These are phyloP conservation scores for Drosophila sordidula DNA, from an alignment of 2,888 invertebrate species.

Conservation along the genomic window DNA sequence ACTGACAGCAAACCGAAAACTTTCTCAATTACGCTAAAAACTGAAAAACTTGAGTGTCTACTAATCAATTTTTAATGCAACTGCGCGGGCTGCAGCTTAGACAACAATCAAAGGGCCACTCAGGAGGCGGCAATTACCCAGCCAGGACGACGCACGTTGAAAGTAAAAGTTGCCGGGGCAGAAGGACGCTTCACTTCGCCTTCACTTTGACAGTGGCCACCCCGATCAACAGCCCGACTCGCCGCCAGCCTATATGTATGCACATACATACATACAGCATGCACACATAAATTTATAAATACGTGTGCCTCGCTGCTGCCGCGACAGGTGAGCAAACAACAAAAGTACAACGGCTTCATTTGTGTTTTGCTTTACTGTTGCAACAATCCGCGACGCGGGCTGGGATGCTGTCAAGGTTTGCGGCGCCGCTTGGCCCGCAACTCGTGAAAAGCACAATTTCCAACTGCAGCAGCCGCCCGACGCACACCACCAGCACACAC, in stretches of 20 bases:
- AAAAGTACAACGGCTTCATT: constrained; percentile 46
- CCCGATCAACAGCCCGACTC: too few species aligned
- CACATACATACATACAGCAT: background rate
- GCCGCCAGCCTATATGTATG: too few species aligned
- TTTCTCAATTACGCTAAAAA: constrained; percentile 50
- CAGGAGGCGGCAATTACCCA: constrained; percentile 36
- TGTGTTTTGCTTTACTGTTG: constrained; percentile 33
- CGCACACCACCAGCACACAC: constrained; percentile 3
- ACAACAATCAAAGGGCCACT: constrained; percentile 34
- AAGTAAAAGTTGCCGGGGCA: constrained; percentile 42
- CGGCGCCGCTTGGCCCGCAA: constrained; percentile 43
- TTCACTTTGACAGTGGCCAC: constrained; percentile 26
- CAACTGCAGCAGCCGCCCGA: constrained; percentile 20
- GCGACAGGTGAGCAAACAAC: constrained; percentile 43
- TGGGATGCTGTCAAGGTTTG: constrained; percentile 55
- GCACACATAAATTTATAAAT: background rate
- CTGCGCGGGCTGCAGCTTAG: constrained; percentile 24
- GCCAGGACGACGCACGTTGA: constrained; percentile 17
- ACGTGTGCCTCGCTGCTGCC: constrained; percentile 6
- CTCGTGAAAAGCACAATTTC: constrained; percentile 66
- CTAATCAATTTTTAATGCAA: constrained; percentile 61
- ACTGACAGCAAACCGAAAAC: constrained; percentile 16
- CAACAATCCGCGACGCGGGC: constrained; percentile 43
- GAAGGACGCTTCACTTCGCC: constrained; percentile 27
- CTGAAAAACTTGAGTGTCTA: constrained; percentile 28